Evolutionary conservation across 2,888 invertebrate genomes (phyloP).

Genomic region (Thymelicus sylvestris): DNA sequence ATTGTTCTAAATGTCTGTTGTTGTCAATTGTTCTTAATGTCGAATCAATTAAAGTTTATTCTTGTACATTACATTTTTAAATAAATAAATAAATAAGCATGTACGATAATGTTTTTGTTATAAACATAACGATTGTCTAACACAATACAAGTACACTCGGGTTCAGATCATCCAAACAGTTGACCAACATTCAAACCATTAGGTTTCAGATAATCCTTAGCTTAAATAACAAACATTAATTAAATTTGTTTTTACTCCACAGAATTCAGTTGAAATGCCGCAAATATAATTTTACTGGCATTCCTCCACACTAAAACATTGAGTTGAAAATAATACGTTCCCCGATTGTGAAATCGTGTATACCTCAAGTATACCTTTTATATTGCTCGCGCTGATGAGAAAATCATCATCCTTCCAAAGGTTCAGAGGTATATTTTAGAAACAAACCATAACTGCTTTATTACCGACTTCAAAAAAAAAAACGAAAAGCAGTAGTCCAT

Average conservation of each 20-base stretch:
- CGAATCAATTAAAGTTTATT: no score
- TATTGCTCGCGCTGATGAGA: background rate
- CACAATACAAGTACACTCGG: no score
- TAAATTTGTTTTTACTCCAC: background rate
- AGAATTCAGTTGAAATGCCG: background rate
- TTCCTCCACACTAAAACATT: conserved; percentile 6
- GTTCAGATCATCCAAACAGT: no score
- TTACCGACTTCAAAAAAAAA: background rate
- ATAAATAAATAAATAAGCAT: no score
- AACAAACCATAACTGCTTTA: background rate
- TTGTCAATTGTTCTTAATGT: no score
- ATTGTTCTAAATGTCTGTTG: no score
- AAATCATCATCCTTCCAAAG: background rate
- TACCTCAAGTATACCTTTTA: background rate
- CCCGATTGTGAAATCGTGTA: conserved; percentile 2
- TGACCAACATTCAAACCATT: background rate
- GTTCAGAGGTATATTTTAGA: background rate
- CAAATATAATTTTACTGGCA: conserved; percentile 1
- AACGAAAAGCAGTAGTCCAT: no score
- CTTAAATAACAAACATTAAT: background rate
- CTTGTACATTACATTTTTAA: no score
- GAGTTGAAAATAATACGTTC: conserved; percentile 9
- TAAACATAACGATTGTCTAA: no score
- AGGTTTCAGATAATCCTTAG: background rate
- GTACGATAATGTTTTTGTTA: no score